Percentiles rank a stretch among this genome's conserved stretches.
Evolutionary conservation across 2,888 invertebrate species (phyloP).

Genomic region (Tanytarsus gracilentus): DNA sequence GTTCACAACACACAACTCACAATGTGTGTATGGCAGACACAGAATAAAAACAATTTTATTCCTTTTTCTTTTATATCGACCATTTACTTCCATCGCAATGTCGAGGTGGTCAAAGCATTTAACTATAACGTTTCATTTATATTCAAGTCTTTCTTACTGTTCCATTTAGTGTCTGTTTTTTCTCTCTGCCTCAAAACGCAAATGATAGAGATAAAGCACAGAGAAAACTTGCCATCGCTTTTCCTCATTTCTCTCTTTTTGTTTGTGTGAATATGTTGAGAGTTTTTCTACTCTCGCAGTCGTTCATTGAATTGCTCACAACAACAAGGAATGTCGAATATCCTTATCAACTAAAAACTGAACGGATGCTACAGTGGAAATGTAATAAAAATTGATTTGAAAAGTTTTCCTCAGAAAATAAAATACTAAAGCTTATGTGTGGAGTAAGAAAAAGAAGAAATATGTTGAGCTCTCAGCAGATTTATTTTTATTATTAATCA

Average conservation of each 20-base stretch:
- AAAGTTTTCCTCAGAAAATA: constrained; percentile 26
- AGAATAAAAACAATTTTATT: not conserved
- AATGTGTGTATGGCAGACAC: no score
- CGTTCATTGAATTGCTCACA: not conserved
- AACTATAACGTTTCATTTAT: constrained; percentile 21
- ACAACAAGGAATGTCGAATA: constrained; percentile 11
- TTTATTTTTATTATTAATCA: no score
- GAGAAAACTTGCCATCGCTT: not conserved
- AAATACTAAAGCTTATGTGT: no score
- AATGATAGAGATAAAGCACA: constrained; percentile 26
- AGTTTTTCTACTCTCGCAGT: not conserved
- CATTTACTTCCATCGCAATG: not conserved
- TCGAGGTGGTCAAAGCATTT: constrained; percentile 21
- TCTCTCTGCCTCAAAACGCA: no score
- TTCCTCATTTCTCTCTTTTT: not conserved
- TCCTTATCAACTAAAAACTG: constrained; percentile 21
- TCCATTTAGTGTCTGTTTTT: constrained; percentile 27
- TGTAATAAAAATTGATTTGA: constrained; percentile 29
- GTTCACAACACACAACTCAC: no score
- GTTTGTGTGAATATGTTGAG: not conserved
- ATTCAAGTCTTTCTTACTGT: constrained; percentile 25
- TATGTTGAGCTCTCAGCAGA: no score
- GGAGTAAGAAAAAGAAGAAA: no score
- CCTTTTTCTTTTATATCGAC: not conserved
- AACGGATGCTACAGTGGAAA: constrained; percentile 27